Evolutionary conservation across 2,797 vertebrate genomes (phyloP), one percentile per base, ranked within the genome.

Genomic region (Florisuga fusca): DNA sequence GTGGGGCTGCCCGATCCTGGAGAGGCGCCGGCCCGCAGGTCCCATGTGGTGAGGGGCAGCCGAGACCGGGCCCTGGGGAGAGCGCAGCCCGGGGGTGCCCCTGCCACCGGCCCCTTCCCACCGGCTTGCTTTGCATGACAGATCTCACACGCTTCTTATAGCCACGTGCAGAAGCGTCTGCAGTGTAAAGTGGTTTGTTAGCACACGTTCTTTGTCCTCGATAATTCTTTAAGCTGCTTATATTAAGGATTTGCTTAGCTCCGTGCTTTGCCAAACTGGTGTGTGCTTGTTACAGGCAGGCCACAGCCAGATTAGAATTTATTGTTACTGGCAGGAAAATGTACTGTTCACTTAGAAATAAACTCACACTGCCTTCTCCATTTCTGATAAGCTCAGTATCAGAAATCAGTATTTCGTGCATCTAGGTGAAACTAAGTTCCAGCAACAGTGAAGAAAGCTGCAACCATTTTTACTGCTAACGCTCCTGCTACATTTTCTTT

Each of bases 1-100:
- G 6, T 5, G 33, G 14, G 33, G 18, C 25, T 54, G 12, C 31
- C 45, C n/a, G 9, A 7, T 45, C 13, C 3, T 6, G 25, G 33
- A 12, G 46, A 15, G 36, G 59, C 5, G 17, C 13, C 6, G 4
- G 19, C 20, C 9, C 13, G 3, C 25, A 14, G 41, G 7, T 29
- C 10, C 9, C 59, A 5, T 16, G 29, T 7, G 18, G 3, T 43
- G 36, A 50, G 34, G 20, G 18, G 21, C 12, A 31, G 29, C 31
- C 4, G 25, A 27, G 53, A 29, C 25, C 2, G 1, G 12, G 26
- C 13, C 8, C 0, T 15, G 71, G 21, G n/a, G 63, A 14, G 3
- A 0, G 7, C 3, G 10, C 4, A 3, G 1, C 10, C 1, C 2
- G 2, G 11, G 18, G 26, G 55, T 22, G 45, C 9, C 36, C 25